phyloP scores from a whole-genome alignment of 2,888 invertebrate species.

The Sphecodes monilicornis region DNA sequence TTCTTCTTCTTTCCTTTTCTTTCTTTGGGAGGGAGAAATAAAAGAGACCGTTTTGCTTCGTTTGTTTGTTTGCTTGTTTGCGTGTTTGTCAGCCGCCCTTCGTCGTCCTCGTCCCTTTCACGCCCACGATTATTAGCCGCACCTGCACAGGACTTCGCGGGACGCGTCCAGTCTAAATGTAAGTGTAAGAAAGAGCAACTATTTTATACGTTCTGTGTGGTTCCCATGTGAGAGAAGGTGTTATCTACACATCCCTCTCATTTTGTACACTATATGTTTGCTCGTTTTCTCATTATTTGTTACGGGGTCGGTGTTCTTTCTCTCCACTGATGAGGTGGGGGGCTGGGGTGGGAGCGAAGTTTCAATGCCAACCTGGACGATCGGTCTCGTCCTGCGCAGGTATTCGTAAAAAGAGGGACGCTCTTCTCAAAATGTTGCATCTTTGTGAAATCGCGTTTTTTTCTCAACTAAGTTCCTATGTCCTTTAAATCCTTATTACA shows the following conservation, averaged over 20 bases:
- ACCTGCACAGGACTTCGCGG: conserved; percentile 61
- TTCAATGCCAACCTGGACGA: conserved; percentile 6
- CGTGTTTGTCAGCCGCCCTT: conserved; percentile 43
- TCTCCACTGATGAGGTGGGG: not conserved
- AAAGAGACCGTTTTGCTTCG: conserved; percentile 10
- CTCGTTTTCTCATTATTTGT: not conserved
- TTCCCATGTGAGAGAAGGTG: not conserved
- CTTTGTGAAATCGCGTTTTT: conserved; percentile 69
- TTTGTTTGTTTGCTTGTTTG: not conserved
- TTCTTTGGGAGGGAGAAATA: conserved; percentile 53
- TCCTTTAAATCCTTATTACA: conserved; percentile 79
- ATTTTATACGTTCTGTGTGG: not conserved
- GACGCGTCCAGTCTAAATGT: conserved; percentile 41
- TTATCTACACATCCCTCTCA: not conserved
- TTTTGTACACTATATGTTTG: not conserved
- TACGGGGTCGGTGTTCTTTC: not conserved
- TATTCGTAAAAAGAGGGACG: conserved; percentile 66
- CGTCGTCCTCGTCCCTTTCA: conserved; percentile 63
- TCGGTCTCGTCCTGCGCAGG: conserved; percentile 51
- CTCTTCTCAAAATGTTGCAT: conserved; percentile 69
- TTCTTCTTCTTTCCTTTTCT: not conserved
- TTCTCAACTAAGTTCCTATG: conserved; percentile 82
- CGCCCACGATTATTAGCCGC: conserved; percentile 55
- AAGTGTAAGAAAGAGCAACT: conserved; percentile 38
- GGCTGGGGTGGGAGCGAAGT: not conserved